Evolutionary conservation across 2,797 vertebrate genomes (phyloP), one percentile per base, ranked within the genome.

Genomic region (Pteronotus mesoamericanus): DNA sequence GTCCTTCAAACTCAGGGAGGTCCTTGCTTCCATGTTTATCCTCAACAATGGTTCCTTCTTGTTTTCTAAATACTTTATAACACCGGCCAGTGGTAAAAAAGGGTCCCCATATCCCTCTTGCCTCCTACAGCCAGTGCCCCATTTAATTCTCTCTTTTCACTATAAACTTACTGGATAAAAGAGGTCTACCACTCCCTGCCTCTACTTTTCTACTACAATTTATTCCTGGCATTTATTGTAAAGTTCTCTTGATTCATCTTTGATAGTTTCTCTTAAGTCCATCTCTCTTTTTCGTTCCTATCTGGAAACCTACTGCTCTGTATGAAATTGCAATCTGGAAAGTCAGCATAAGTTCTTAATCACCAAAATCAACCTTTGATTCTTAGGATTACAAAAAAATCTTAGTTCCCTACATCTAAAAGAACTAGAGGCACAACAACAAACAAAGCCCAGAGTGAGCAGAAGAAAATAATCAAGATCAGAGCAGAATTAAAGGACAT

Each of bases 331-430:
- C 29, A 69, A 80, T 79, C 55, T 83, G 46, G 18, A 90, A 69
- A 68, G 69, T 85, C n/a, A 94, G 59, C 46, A 92, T 61, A 32
- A 77, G 37, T 84, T 88, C 22, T 89, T 88, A 77, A 87, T 92
- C 14, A 89, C 22, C 61, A 85, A 93, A 94, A 92, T 6, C 22
- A 61, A 51, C 26, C 77, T 92, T 48, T 59, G 64, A 75, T 59
- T 9, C 32, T 37, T 88, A 37, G 37, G 10, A 68, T 37, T 94
- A 32, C n/a, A 68, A 95, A 66, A 44, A 93, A 95, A 46, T 80
- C 55, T 91, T 69, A 71, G 18, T 59, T 90, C 74, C 61, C 61
- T 32, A 64, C 61, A n/a, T 64, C 61, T 64, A 64, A 64, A 64
- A n/a, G 61, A 64, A 64, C 61, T 15, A 64, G 15, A 64, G 61